These are phyloP conservation scores for Propithecus coquereli DNA, from an alignment of 2,113 vertebrate species.

Conservation along the genomic window DNA sequence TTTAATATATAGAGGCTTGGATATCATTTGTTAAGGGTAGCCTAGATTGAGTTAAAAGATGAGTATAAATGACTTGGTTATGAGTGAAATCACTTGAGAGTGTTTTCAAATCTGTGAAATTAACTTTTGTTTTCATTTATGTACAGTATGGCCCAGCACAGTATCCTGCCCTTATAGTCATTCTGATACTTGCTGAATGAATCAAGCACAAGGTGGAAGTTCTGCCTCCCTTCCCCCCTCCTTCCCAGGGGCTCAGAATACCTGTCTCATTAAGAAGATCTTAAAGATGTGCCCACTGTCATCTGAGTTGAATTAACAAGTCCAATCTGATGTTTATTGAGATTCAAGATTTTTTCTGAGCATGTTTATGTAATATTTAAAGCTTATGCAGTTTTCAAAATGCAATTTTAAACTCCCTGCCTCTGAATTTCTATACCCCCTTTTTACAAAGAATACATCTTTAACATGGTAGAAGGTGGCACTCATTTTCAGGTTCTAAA, in stretches of 20 bases:
- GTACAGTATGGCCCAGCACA: accelerated
- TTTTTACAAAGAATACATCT: neutral
- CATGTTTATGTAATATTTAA: neutral
- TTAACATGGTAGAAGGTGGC: neutral
- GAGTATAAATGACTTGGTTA: neutral
- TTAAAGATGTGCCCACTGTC: neutral
- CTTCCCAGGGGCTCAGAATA: neutral
- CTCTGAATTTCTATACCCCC: neutral
- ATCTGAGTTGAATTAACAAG: neutral
- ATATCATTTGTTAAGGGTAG: neutral
- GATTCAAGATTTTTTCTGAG: neutral
- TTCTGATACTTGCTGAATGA: neutral
- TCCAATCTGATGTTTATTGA: neutral
- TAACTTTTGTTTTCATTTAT: neutral
- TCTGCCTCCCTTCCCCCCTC: neutral
- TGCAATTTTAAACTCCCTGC: neutral
- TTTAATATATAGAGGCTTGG: neutral
- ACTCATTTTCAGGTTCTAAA: neutral
- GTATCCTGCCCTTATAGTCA: accelerated
- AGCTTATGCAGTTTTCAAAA: neutral
- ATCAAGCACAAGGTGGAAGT: neutral
- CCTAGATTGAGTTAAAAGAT: neutral
- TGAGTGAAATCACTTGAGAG: neutral
- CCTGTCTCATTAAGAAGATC: neutral
- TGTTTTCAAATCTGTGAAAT: neutral